Evolutionary conservation across 1,140 invertebrate genomes (phyloP).

Genomic region (Pogonognathellus flavescens): DNA sequence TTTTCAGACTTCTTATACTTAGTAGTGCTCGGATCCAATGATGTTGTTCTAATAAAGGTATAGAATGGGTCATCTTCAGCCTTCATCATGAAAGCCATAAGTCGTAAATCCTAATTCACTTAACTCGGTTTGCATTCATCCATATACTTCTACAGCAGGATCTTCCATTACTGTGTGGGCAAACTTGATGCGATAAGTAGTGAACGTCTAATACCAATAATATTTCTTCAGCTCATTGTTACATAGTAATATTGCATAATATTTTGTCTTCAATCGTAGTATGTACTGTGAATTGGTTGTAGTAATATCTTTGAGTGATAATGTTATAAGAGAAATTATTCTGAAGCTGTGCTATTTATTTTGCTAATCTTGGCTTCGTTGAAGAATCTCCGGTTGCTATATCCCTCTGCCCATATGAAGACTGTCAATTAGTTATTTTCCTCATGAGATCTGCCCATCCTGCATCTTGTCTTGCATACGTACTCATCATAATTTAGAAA

Average conservation of each 20-base stretch:
- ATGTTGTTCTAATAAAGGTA: not conserved
- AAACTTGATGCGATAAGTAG: not conserved
- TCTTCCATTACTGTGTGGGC: not conserved
- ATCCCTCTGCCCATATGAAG: constrained; percentile 29
- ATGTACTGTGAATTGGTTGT: not conserved
- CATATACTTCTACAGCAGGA: not conserved
- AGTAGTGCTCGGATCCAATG: too few relatives aligned
- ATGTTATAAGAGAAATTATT: not conserved
- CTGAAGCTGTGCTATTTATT: constrained; percentile 9
- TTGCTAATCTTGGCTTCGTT: not conserved
- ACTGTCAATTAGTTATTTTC: constrained; percentile 44
- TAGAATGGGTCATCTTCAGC: not conserved
- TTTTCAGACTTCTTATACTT: too few relatives aligned
- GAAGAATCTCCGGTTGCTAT: constrained; percentile 14
- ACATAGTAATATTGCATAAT: too few relatives aligned
- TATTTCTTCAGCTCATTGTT: too few relatives aligned
- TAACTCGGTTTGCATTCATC: not conserved
- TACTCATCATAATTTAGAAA: constrained; percentile 4
- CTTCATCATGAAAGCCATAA: not conserved
- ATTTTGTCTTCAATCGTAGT: too few relatives aligned
- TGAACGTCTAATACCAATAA: too few relatives aligned
- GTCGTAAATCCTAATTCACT: constrained; percentile 5
- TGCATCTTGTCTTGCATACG: constrained; percentile 16
- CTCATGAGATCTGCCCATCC: constrained; percentile 12
- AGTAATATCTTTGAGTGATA: not conserved